Conservation (phyloP, 1,140 invertebrate genomes). For the Holotrichia oblita region DNA sequence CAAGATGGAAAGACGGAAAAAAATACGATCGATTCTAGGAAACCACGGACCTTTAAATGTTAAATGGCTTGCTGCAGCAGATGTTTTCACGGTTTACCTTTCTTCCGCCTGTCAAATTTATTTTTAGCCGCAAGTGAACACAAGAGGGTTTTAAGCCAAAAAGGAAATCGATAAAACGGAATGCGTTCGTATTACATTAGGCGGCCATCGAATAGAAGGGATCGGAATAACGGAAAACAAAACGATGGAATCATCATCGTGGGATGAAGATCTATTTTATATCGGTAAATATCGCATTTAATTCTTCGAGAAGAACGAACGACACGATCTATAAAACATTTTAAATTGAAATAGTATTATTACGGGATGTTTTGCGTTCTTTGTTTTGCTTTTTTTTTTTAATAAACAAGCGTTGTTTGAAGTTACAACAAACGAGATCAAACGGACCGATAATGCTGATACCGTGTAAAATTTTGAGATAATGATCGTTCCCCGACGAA, state of each 20-base stretch:
- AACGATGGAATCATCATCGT: neutral
- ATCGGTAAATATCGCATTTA: no score
- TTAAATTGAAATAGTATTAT: no score
- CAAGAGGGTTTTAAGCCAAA: neutral
- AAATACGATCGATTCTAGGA: conserved; percentile 16
- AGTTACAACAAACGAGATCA: no score
- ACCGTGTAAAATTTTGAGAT: no score
- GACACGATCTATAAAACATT: no score
- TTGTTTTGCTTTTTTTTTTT: no score
- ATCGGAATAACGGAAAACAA: neutral
- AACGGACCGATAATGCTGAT: no score
- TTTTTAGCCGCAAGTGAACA: neutral
- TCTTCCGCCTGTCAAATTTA: conserved; percentile 7
- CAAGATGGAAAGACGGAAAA: neutral
- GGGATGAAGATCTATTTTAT: no score
- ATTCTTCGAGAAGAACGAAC: no score
- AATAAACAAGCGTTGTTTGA: no score
- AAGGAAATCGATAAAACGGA: neutral
- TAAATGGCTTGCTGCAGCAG: conserved; percentile 6
- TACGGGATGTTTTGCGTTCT: no score
- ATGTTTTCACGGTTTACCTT: conserved; percentile 8
- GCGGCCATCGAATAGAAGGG: neutral
- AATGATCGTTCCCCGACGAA: no score
- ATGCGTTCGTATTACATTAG: neutral
- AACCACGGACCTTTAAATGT: conserved; percentile 15